Evolutionary conservation across 2,113 vertebrate genomes (phyloP).

Genomic region (Elachura formosa): DNA sequence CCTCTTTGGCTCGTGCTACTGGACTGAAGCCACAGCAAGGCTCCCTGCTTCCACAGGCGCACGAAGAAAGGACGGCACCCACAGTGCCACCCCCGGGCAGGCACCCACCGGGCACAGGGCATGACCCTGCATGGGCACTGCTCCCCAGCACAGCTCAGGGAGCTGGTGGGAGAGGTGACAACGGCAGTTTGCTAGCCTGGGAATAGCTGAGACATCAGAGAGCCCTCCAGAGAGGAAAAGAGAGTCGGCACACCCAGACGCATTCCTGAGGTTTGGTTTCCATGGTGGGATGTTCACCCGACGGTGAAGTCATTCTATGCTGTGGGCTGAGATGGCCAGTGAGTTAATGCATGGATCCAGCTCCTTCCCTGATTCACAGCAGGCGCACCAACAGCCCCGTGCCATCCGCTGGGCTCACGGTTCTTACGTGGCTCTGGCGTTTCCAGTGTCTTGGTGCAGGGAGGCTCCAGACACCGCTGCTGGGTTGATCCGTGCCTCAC

Average conservation of each 20-base stretch:
- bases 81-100: accelerated
- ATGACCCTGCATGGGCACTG: neutral
- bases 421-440: neutral
- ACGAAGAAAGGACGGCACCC: neutral
- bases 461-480: neutral
- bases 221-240: neutral
- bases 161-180: neutral
- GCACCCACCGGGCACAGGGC: accelerated
- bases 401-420: accelerated
- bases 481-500: neutral
- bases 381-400: neutral
- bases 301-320: conserved; percentile 54
- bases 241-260: conserved; percentile 40
- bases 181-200: neutral
- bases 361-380: conserved; percentile 10
- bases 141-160: neutral
- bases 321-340: conserved; percentile 34
- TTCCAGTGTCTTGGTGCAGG: neutral
- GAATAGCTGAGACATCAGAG: neutral
- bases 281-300: conserved; percentile 58
- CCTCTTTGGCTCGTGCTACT: neutral
- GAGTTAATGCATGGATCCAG: conserved; percentile 43
- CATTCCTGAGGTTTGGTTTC: conserved; percentile 68
- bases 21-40: neutral
- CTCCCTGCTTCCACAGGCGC: accelerated